Evolutionary conservation across 37 sponge, comb jelly and placozoan genomes (phyloP).

Genomic region (Cladorhizidae sp.): DNA sequence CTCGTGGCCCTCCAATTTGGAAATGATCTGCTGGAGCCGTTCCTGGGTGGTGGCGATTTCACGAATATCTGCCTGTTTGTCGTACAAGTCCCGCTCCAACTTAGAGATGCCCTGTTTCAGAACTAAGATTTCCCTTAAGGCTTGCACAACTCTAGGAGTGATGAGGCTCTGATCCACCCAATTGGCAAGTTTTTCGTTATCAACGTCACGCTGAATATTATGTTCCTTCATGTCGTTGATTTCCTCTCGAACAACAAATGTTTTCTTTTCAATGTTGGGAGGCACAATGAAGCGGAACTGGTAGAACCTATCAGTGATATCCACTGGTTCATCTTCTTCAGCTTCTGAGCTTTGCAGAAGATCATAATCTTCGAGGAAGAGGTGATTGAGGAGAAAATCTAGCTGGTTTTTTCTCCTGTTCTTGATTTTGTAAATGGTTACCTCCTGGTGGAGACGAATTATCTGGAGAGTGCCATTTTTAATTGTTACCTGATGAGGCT

Average conservation of each 20-base stretch:
- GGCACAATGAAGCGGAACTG: conserved; percentile 84
- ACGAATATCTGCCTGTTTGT: conserved; percentile 80
- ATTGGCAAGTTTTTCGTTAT: conserved; percentile 15
- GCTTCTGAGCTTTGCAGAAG: conserved; percentile 66
- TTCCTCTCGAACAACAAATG: conserved; percentile 68
- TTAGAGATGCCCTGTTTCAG: conserved; percentile 20
- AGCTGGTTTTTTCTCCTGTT: conserved; percentile 72
- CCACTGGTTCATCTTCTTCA: conserved; percentile 91
- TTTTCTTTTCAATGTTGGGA: conserved; percentile 75
- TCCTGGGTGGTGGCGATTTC: conserved; percentile 69
- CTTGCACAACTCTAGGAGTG: conserved; percentile 14
- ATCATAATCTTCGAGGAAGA: conserved; percentile 84
- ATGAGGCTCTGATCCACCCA: conserved; percentile 38
- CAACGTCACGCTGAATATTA: conserved; percentile 18
- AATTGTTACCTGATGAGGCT: conserved; percentile 49
- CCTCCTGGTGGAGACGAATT: conserved; percentile 48
- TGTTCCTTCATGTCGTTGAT: conserved; percentile 37
- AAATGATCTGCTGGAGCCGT: conserved; percentile 72
- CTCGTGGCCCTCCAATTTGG: conserved; percentile 57
- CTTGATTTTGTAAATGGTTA: conserved; percentile 66
- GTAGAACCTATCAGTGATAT: conserved; percentile 88
- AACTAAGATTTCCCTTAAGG: conserved; percentile 24
- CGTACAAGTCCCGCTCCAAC: conserved; percentile 32
- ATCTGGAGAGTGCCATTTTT: conserved; percentile 39
- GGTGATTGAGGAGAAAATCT: conserved; percentile 90